Evolutionary conservation across 1,140 invertebrate species (phyloP), one percentile per base, ranked within the genome.

Genomic region (Drepana arcuata): DNA sequence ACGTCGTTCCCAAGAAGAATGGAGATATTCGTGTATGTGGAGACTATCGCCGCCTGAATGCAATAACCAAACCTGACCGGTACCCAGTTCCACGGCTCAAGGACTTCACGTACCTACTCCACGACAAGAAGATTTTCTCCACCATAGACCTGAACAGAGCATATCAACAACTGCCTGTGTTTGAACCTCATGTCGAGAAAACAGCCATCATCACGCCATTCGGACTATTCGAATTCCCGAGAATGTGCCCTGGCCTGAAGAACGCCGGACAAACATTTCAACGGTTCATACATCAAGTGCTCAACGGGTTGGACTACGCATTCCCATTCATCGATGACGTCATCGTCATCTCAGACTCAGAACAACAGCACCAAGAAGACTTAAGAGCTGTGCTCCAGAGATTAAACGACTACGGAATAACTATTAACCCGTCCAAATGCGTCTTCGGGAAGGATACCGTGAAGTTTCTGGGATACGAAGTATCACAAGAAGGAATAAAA

Each of bases 351-450:
- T 6, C n/a, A 9, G 28, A 6, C 14, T 12, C 9, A 7, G 14
- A 2, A 14, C 12, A 29, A 29, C 15, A 5, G 2, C 11, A 26
- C n/a, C 25, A 33, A 12, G 3, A 21, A 11, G 29, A 40, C 11
- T 26, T 40, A 23, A 4, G 7, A n/a, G 11, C 7, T 7, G 13
- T 40, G 25, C 33, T 40, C n/a, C 2, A 14, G 7, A 26, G 30
- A 21, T 41, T 29, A 2, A 34, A 26, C 2, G 14, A 40, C 13
- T 29, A 11, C 12, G 38, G 38, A 1, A 33, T 40, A 14, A 40
- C 38, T 12, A 40, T 40, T 27, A 40, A 40, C 14, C 7, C 27
- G 12, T 2, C n/a, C 1, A 40, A 40, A 33, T 40, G 37, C 26
- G n/a, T n/a, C n/a, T 40, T 40, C 11, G 30, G 39, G 2, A 5